Conservation (phyloP, 2,113 vertebrate species). For the Leptosomus discolor region DNA sequence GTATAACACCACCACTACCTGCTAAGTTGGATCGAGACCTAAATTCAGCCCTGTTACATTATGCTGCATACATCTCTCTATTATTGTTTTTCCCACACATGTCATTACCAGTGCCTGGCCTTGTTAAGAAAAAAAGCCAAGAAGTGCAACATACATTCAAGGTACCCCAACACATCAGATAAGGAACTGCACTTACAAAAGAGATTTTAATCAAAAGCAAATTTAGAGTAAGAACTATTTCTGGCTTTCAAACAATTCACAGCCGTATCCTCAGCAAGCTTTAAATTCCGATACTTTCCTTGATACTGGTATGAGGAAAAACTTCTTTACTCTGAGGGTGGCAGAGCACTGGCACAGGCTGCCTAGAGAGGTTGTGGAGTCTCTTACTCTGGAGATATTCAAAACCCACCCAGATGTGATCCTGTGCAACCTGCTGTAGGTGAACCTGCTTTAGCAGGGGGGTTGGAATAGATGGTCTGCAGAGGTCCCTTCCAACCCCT, state of each 20-base stretch:
- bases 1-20: background rate
- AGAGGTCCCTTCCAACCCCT: too few relatives aligned
- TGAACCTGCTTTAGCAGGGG: too few relatives aligned
- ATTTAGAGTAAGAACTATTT: background rate
- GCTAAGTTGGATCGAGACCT: background rate
- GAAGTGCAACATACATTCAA: background rate
- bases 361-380: too few relatives aligned
- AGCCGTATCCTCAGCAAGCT: background rate
- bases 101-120: background rate
- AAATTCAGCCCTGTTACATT: background rate
- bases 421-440: too few relatives aligned
- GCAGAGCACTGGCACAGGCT: too few relatives aligned
- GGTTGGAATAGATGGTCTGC: too few relatives aligned
- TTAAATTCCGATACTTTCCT: background rate
- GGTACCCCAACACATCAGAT: background rate
- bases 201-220: background rate
- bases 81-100: background rate
- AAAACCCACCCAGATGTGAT: too few relatives aligned
- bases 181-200: background rate
- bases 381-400: too few relatives aligned
- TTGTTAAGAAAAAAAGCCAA: background rate
- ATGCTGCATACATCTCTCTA: background rate
- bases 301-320: too few relatives aligned
- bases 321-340: too few relatives aligned
- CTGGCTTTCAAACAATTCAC: background rate